Conservation (phyloP, 2,797 vertebrate species). For the Chloroceryle inda region DNA sequence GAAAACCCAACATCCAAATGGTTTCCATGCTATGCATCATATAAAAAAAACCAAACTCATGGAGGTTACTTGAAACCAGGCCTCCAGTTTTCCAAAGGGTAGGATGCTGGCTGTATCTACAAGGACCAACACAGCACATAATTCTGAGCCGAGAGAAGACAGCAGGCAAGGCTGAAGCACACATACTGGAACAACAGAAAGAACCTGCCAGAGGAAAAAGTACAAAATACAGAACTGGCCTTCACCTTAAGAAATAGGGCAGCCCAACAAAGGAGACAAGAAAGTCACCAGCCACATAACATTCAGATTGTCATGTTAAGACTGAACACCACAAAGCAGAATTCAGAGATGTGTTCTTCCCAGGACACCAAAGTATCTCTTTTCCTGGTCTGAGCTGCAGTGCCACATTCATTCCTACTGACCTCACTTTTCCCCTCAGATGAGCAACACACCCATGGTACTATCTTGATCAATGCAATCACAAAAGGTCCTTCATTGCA, state of each 20-base stretch:
- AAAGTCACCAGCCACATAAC: neutral
- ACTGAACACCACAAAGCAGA: neutral
- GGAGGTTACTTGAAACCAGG: neutral
- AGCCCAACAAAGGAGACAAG: neutral
- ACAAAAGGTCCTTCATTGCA: neutral
- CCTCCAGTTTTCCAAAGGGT: neutral
- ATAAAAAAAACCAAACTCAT: neutral
- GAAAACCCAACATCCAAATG: neutral
- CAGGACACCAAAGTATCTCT: neutral
- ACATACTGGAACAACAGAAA: neutral
- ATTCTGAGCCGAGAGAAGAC: neutral
- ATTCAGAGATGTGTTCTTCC: neutral
- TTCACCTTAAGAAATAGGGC: neutral
- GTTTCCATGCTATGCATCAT: neutral
- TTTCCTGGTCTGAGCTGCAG: neutral
- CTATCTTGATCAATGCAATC: constrained; percentile 46
- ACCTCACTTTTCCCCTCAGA: constrained; percentile 15
- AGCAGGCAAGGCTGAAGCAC: neutral
- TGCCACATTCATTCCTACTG: constrained; percentile 26
- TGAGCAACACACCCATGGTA: neutral
- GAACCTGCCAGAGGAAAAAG: neutral
- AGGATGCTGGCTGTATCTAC: neutral
- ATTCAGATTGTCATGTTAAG: neutral
- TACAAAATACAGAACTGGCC: neutral
- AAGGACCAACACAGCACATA: neutral